Conservation (phyloP, 2,888 invertebrate species). For the Rhagonycha lutea region DNA sequence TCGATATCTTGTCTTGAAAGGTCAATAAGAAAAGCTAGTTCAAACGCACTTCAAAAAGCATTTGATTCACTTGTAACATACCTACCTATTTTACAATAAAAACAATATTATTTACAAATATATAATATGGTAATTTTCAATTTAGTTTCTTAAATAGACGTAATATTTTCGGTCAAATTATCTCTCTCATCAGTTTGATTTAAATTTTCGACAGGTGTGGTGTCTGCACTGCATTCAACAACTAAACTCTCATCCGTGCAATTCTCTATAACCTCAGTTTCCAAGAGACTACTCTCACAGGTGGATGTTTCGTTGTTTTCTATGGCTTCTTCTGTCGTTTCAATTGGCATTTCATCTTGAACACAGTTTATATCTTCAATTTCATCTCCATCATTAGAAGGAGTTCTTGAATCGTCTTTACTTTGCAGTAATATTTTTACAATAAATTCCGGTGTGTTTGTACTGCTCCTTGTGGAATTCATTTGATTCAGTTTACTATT, state of each 20-base stretch:
- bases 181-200: not conserved
- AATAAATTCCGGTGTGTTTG: constrained; percentile 4
- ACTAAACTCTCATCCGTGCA: no score
- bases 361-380: not conserved
- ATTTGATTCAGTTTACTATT: not conserved
- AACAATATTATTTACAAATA: no score
- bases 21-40: no score
- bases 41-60: no score
- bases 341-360: not conserved
- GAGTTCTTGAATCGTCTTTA: not conserved
- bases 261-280: not conserved
- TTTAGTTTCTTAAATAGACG: not conserved
- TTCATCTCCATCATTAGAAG: not conserved
- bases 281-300: not conserved
- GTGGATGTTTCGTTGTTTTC: not conserved
- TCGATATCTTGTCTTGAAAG: no score
- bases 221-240: not conserved
- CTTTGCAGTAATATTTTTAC: constrained; percentile 13
- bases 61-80: no score
- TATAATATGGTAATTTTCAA: not conserved
- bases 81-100: no score
- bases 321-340: not conserved
- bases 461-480: not conserved
- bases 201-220: not conserved
- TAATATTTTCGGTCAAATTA: not conserved